Evolutionary conservation across 2,113 vertebrate genomes (phyloP), one percentile per base, ranked within the genome.

Genomic region (Gadus chalcogrammus): DNA sequence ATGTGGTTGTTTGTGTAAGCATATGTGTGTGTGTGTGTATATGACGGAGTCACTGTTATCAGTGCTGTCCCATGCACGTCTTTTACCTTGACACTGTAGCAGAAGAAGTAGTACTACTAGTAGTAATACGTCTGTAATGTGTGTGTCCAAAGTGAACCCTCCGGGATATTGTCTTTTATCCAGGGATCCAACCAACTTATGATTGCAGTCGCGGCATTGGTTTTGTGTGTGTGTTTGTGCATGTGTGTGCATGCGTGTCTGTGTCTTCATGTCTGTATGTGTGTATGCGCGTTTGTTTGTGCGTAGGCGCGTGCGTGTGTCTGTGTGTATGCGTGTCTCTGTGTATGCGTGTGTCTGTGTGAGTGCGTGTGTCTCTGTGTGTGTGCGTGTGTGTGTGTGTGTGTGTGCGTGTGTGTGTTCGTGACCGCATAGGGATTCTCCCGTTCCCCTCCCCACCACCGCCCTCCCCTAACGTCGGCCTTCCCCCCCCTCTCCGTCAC

Each of bases 331-430:
- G 27, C 12, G 5, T 8, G 56, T 53, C 17, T 61, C 20, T 63
- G 61, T 12, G 53, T 17, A 27, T 58, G 28, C 35, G 48, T 65
- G 27, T 71, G 59, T 76, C 60, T 63, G 59, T 24, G 52, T 55
- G 52, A 4, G 52, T 55, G 52, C 15, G 52, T 31, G 20, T 0
- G 20, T 20, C 20, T 20, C 20, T 20, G 24, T 24, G 24, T 35
- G 31, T 35, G 31, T 35, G 31, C 4, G 31, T 55, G 12, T 55
- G 53, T 8, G 53, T 11, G 53, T 11, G 5, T 11, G 13, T 55
- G n/a, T 15, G 12, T 53, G 52, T 15, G 48, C 15, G 65, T 35
- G 31, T 20, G 20, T 20, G 20, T 20, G 20, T 20, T 20, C 20
- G 31, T 5, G 31, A 35, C 31, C 6, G 31, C 31, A 35, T 35